These are phyloP conservation scores for Xanthorhoe spadicearia DNA, from an alignment of 2,888 invertebrate species.

Conservation along the genomic window DNA sequence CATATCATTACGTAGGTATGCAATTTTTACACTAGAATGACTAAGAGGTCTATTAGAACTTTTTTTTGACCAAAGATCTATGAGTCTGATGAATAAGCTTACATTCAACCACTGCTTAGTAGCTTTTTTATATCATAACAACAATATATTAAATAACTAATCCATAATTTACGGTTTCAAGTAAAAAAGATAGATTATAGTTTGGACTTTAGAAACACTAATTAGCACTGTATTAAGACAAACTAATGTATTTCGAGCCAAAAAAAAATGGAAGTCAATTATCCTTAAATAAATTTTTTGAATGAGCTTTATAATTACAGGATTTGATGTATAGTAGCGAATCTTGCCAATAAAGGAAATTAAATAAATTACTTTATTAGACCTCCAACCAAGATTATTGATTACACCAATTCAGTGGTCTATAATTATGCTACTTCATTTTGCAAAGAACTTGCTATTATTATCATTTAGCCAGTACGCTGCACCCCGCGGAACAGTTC, in stretches of 20 bases:
- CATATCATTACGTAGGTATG: no score
- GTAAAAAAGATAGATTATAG: neutral
- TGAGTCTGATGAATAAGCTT: neutral
- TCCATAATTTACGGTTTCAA: neutral
- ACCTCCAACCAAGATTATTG: conserved; percentile 4
- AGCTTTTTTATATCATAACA: neutral
- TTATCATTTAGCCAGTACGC: neutral
- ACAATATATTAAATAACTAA: neutral
- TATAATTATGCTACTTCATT: neutral
- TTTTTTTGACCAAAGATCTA: neutral
- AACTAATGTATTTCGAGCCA: neutral
- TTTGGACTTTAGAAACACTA: neutral
- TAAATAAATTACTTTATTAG: conserved; percentile 8
- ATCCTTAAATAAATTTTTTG: neutral
- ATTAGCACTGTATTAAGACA: neutral
- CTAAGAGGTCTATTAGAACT: neutral
- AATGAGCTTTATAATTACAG: neutral
- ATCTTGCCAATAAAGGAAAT: neutral
- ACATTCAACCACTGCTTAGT: neutral
- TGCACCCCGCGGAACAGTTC: no score
- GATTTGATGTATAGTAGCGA: conserved; percentile 6
- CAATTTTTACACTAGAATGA: no score
- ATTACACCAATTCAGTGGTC: neutral
- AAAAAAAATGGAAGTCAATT: neutral
- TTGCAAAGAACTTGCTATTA: neutral